Base-by-base conservation (phyloP, 2,797 vertebrate genomes). In the Myioborus melanocephalus region DNA sequence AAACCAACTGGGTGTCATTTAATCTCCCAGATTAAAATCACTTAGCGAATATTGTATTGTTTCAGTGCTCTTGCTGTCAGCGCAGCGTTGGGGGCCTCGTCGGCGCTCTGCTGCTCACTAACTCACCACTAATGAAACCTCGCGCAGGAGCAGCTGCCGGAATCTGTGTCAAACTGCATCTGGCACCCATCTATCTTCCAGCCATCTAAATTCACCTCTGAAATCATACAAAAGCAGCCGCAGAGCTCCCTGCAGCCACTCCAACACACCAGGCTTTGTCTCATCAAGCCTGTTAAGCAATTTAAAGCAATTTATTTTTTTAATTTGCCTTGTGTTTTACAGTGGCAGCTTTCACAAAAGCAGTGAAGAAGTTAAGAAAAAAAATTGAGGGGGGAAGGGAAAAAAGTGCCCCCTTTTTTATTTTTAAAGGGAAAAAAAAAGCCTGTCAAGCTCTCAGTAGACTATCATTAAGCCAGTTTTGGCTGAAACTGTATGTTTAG, bases 161-260 rank as follows among this genome's bases (percentile, higher is more conserved):
- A 97, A 96, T 97, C 97, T 94, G 94, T 97, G 98, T 97, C 97
- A 97, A 93, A 97, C 98, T 97, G 97, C 98, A 98, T 98, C 97
- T 98, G 98, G 98, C 97, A 97, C 96, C 96, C 97, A 98, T 98
- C 98, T 98, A 98, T 98, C 97, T 98, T 97, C 96, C 97, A 97
- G 95, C 96, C 96, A 97, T 96, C 96, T 96, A 97, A 96, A 97
- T 97, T 97, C 97, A 97, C 97, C 97, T 98, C 97, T 95, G 97
- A 97, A 98, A 97, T 96, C 91, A 91, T 82, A 97, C 97, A 97
- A 95, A 96, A 96, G 97, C 96, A 93, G 95, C 63, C 91, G 49
- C 94, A 71, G 60, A 93, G 92, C 96, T 94, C 96, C 96, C 95
- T 65, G 88, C 94, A 95, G 94, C 96, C 94, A 69, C 91, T 89